phyloP scores from a whole-genome alignment of 2,113 vertebrate species.

The Albula goreensis region DNA sequence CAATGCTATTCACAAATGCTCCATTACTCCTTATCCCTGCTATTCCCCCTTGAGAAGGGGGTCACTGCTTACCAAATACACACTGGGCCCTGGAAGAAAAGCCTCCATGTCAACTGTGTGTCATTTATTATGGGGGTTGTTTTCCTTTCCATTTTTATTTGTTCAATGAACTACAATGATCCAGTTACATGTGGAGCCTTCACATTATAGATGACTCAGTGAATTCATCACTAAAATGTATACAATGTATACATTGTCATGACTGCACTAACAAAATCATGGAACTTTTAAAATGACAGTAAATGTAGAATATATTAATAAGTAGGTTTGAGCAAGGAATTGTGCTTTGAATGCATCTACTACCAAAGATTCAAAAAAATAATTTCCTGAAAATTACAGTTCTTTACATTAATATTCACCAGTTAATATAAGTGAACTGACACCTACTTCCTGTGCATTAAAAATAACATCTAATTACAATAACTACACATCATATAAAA shows the following conservation, averaged over 20 bases:
- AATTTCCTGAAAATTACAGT: too few species aligned
- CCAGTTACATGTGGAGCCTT: neutral
- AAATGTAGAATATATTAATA: too few species aligned
- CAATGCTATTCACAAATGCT: neutral
- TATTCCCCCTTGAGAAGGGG: neutral
- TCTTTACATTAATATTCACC: too few species aligned
- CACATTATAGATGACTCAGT: neutral
- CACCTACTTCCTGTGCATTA: too few species aligned
- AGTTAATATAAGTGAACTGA: too few species aligned
- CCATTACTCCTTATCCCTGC: neutral
- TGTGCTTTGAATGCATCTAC: too few species aligned
- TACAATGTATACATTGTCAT: neutral
- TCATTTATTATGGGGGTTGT: neutral
- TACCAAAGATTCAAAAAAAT: too few species aligned
- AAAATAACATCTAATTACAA: too few species aligned
- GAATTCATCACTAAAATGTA: neutral
- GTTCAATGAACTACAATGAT: neutral
- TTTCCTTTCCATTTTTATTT: neutral
- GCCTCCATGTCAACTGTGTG: neutral
- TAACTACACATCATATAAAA: too few species aligned
- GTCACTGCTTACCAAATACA: slow-evolving; percentile 3
- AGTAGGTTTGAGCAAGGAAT: too few species aligned
- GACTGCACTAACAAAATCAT: neutral
- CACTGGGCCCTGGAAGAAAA: neutral
- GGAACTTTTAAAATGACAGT: neutral